Base-by-base conservation (phyloP, 2,797 vertebrate species). In the Gymnoscopelus braueri region DNA sequence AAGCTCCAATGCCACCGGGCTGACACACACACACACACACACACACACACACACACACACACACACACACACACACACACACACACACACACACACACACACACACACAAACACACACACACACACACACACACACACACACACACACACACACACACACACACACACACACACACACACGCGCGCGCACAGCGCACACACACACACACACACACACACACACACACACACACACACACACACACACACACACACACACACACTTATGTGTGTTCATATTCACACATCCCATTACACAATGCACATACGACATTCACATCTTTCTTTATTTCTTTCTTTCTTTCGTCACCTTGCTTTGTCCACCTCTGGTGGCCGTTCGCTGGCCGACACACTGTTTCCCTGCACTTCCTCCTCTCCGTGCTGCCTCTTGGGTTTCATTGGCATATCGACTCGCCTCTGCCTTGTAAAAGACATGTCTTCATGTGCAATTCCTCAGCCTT, bases 1-100 rank as follows among this genome's bases (percentile, higher is more conserved):
- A 88, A 85, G 84, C 84, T 82, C 83, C 89, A 80, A 64, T 87
- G 79, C 81, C 82, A 72, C 84, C 82, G 78, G 71, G 67, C 74
- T 61, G 67, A 63, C 68, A 74, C 53, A 15, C 63, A 52, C 29
- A 23, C 23, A 15, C 39, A 13, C 54, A 44, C 9, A 13, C 12
- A 14, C 6, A 12, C 23, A 10, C 19, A 35, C 13, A 14, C 49
- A 26, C 61, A n/a, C 24, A 14, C 60, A 29, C 60, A 29, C 44
- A 50, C 60, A 29, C 60, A 51, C 60, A 50, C 47, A 29, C 60
- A 63, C 47, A 26, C 60, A 62, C 44, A 29, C 60, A 62, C 44
- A 51, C 60, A 29, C 60, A 62, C 44, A n/a, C 60, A 62, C 47
- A n/a, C 60, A 62, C 47, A 29, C 19, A 26, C 47, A 14, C 44